phyloP scores from a whole-genome alignment of 2,797 vertebrate genomes.

The Megaceryle alcyon region DNA sequence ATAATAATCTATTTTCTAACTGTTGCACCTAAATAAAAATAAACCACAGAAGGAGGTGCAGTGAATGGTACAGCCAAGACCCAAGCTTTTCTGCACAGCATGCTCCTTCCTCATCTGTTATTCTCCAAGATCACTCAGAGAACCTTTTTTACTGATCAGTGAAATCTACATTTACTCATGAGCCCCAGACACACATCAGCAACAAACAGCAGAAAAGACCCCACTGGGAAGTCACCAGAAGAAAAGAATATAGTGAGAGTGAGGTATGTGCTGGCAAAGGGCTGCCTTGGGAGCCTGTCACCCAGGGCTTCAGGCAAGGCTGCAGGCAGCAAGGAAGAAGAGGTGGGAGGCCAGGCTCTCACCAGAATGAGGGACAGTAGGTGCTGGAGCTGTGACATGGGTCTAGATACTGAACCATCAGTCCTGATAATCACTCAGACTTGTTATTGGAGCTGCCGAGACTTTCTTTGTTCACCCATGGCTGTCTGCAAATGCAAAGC shows the following conservation, averaged over 20 bases:
- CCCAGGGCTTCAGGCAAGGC: background rate
- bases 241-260: background rate
- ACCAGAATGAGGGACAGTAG: background rate
- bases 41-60: background rate
- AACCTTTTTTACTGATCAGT: background rate
- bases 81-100: background rate
- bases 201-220: background rate
- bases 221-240: background rate
- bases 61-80: background rate
- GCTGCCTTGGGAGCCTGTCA: background rate
- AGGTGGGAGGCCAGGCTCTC: background rate
- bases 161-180: background rate
- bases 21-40: background rate
- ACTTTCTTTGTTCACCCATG: accelerated
- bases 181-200: background rate
- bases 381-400: background rate
- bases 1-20: background rate
- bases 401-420: background rate
- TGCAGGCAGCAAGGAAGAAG: background rate
- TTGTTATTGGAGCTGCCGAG: background rate
- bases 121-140: background rate
- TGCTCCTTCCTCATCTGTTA: background rate
- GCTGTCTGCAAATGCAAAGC: background rate
- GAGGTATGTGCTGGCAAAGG: accelerated
- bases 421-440: background rate